Conservation (phyloP, 2,888 invertebrate genomes). For the Caenorhabditis sinica region DNA sequence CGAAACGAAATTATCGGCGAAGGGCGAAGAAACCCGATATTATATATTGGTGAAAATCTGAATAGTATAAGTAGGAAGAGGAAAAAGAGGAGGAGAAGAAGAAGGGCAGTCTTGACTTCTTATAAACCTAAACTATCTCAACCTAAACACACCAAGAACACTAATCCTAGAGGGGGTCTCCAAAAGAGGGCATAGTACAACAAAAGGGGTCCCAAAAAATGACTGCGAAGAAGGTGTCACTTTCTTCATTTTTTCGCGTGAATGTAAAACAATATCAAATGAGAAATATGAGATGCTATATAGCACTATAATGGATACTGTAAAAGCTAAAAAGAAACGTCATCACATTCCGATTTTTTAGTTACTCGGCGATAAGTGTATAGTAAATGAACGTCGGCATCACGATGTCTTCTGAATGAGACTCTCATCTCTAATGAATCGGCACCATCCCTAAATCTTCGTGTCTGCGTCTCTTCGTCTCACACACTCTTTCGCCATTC, state of each 20-base stretch:
- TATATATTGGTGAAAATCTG: conserved; percentile 15
- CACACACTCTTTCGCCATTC: neutral
- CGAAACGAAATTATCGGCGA: conserved; percentile 19
- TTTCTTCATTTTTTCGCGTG: neutral
- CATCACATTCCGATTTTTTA: conserved; percentile 2
- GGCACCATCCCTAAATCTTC: conserved; percentile 11
- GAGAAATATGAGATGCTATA: conserved; percentile 25
- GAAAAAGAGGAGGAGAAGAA: neutral
- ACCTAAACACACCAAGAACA: conserved; percentile 3
- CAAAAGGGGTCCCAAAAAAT: neutral
- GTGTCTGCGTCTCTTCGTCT: conserved; percentile 49
- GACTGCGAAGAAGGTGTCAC: conserved; percentile 15
- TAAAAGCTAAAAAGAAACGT: neutral
- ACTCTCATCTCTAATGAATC: conserved; percentile 60
- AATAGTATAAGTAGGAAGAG: neutral
- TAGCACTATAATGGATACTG: conserved; percentile 11
- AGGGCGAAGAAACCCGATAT: conserved; percentile 60
- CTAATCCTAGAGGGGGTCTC: conserved; percentile 3
- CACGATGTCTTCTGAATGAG: conserved; percentile 20
- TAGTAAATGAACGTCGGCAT: conserved; percentile 36
- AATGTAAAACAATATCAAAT: conserved; percentile 22
- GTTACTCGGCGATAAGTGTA: conserved; percentile 28
- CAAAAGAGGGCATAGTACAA: neutral
- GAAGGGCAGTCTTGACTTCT: neutral
- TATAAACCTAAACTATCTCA: conserved; percentile 21